Base-by-base conservation (phyloP, 2,797 vertebrate genomes). In the Hippopotamyrus pictus region DNA sequence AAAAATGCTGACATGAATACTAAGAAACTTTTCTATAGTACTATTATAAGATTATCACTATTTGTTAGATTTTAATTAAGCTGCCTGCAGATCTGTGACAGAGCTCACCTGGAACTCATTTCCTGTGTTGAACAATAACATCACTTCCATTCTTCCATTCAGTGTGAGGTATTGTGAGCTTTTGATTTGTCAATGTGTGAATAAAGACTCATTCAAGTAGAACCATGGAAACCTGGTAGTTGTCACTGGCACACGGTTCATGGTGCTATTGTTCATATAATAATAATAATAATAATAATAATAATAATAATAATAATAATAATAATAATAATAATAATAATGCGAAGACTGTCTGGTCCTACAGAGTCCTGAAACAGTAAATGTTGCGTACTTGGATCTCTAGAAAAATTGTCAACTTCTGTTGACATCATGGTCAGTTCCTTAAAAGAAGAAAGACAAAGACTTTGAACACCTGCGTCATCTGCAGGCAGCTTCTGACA, bases 401-500 rank as follows among this genome's bases (percentile, higher is more conserved):
- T 22, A 17, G 69, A 25, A 65, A 53, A 65, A 84, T 11, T 62
- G 76, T 89, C 79, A 59, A 22, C n/a, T 25, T 29, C 17, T 46
- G 69, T 51, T 57, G 88, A 69, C 88, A 57, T 91, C 89, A 90
- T 84, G 90, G 89, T 83, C 73, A 88, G 88, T 90, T 86, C 76
- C 89, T 86, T 83, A 48, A 90, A 88, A 82, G 17, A 37, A 90
- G 89, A 90, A 87, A 65, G 92, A 92, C 93, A 93, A 95, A 95
- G 96, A 94, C 90, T 88, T 94, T 94, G 93, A 94, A 95, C 95
- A 96, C 95, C 97, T 96, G 97, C 89, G 92, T 91, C 93, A 92
- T 95, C 96, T 96, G 53, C n/a, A 41, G 48, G n/a, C 5, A 12
- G 29, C 96, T 95, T 95, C 92, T 96, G 97, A 95, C 96, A 96